Evolutionary conservation across 2,888 invertebrate genomes (phyloP).

Genomic region (Sinopyrophorus schimmeli): DNA sequence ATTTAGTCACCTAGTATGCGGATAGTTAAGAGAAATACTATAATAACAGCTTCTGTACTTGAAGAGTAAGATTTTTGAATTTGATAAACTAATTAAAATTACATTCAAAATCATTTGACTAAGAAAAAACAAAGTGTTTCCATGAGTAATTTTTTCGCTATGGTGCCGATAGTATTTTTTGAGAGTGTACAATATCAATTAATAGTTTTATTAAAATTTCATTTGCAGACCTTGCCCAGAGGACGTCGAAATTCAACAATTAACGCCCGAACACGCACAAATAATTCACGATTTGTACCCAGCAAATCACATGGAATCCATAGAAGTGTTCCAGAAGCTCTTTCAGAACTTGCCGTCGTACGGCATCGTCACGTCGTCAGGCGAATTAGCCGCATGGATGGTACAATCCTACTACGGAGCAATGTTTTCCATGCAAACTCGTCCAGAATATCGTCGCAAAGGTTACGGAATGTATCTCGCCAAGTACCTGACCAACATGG

Average conservation of each 20-base stretch:
- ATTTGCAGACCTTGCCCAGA: constrained; percentile 45
- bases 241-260: constrained; percentile 76
- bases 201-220: not conserved
- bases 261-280: constrained; percentile 77
- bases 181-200: too few species aligned
- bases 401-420: constrained; percentile 89
- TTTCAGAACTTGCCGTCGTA: constrained; percentile 78
- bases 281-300: constrained; percentile 85
- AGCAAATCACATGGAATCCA: constrained; percentile 85
- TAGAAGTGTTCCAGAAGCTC: constrained; percentile 79
- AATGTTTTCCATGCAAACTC: constrained; percentile 91
- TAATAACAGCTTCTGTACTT: too few species aligned
- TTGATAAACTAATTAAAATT: too few species aligned
- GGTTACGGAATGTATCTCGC: constrained; percentile 75
- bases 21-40: too few species aligned
- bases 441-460: constrained; percentile 56
- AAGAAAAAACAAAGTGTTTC: too few species aligned
- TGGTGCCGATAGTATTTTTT: too few species aligned
- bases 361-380: constrained; percentile 73
- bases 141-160: too few species aligned
- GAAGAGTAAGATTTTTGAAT: too few species aligned
- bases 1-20: too few species aligned
- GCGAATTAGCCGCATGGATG: constrained; percentile 86
- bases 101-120: too few species aligned
- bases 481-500: constrained; percentile 59